Evolutionary conservation across 1,140 invertebrate genomes (phyloP).

Genomic region (Drosophila pseudoananassae): DNA sequence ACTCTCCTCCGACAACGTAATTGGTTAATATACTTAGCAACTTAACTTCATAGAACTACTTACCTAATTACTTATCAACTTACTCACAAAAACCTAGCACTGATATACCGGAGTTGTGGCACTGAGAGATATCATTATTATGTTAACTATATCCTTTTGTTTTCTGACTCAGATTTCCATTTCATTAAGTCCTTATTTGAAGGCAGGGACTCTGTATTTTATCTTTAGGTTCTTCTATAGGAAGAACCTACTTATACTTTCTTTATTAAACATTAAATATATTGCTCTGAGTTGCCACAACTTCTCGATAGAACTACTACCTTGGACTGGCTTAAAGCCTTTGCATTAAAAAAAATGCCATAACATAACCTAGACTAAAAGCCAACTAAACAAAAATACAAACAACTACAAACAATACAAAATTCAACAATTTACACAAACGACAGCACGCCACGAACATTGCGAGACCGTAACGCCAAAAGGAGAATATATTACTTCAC

Average conservation of each 20-base stretch:
- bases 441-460: slow-evolving; percentile 43
- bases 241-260: too few species aligned
- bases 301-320: slow-evolving; percentile 20
- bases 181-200: too few species aligned
- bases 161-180: background rate
- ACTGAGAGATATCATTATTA: slow-evolving; percentile 1
- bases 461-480: slow-evolving; percentile 40
- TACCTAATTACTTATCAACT: slow-evolving; percentile 48
- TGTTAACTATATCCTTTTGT: background rate
- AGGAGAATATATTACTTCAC: background rate
- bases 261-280: slow-evolving; percentile 1
- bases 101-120: slow-evolving; percentile 23
- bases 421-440: slow-evolving; percentile 36
- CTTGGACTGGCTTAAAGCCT: slow-evolving; percentile 43
- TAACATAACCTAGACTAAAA: slow-evolving; percentile 58
- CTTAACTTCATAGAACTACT: slow-evolving; percentile 31
- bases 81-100: slow-evolving; percentile 50
- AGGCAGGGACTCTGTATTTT: too few species aligned
- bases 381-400: slow-evolving; percentile 42
- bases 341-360: slow-evolving; percentile 40
- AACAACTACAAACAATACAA: slow-evolving; percentile 33
- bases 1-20: slow-evolving; percentile 37
- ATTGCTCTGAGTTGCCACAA: slow-evolving; percentile 6
- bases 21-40: slow-evolving; percentile 27
- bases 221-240: too few species aligned